Conservation (phyloP, 2,113 vertebrate genomes). For the Tricholaema leucomelas region DNA sequence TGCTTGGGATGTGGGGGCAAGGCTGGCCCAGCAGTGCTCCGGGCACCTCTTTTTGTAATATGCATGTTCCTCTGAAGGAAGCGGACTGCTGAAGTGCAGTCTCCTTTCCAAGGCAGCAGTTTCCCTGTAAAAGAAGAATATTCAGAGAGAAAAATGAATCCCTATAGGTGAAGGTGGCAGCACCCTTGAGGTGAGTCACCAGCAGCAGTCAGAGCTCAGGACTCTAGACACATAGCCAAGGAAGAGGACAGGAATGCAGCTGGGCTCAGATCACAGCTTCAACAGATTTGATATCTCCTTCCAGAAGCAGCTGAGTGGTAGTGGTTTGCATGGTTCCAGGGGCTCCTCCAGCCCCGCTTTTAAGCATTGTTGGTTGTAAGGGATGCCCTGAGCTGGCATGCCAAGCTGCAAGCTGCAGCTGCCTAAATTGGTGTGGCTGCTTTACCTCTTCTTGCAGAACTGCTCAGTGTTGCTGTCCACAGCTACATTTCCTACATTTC, state of each 20-base stretch:
- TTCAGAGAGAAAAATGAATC: neutral
- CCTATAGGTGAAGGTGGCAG: neutral
- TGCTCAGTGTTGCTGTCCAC: neutral
- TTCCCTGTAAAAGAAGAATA: neutral
- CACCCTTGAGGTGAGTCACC: neutral
- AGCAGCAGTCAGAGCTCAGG: neutral
- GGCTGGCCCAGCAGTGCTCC: neutral
- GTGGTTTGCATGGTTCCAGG: neutral
- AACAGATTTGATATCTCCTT: neutral
- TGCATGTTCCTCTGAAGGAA: neutral
- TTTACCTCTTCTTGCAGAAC: neutral
- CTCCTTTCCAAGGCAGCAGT: neutral
- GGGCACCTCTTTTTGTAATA: neutral
- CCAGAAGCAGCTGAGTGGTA: neutral
- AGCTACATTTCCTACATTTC: accelerated
- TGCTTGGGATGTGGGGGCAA: neutral
- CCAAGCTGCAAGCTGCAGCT: neutral
- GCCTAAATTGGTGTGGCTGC: neutral
- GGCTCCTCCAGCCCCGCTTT: neutral
- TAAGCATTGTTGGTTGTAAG: neutral
- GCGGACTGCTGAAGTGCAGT: no score
- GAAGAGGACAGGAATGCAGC: neutral
- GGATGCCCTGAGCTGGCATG: neutral
- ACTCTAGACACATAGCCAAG: neutral
- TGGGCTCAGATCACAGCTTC: neutral